These are phyloP conservation scores for Sinonovacula constricta DNA, from an alignment of 1,140 invertebrate species.

Conservation along the genomic window DNA sequence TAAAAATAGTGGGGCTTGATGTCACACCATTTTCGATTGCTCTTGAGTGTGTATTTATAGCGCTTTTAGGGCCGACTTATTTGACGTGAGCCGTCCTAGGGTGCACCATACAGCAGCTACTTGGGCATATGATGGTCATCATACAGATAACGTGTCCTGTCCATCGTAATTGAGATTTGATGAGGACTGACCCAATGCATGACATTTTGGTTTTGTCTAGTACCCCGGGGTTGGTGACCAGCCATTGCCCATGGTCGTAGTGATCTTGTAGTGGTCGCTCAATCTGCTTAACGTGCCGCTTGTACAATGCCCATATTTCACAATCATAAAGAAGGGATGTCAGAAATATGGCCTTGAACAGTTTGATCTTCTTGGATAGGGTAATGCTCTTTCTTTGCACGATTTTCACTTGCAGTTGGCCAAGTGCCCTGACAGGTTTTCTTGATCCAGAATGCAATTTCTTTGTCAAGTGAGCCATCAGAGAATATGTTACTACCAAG, in stretches of 20 bases:
- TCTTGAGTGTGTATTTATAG: background rate
- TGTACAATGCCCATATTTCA: too few relatives aligned
- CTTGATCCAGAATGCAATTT: background rate
- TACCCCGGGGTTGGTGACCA: too few relatives aligned
- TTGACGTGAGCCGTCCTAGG: background rate
- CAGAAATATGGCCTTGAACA: background rate
- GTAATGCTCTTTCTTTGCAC: background rate
- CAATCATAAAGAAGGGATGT: background rate
- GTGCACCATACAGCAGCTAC: background rate
- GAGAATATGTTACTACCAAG: background rate
- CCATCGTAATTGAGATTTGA: background rate
- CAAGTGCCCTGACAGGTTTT: background rate
- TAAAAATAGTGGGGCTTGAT: background rate
- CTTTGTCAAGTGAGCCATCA: background rate
- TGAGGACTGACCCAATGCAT: background rate
- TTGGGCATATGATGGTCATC: background rate
- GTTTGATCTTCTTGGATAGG: background rate
- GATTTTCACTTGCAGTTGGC: background rate
- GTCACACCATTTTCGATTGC: slow-evolving; percentile 1
- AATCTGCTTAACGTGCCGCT: too few relatives aligned
- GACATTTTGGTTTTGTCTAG: too few relatives aligned
- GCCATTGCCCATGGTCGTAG: too few relatives aligned
- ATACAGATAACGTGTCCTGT: background rate
- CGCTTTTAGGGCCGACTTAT: background rate
- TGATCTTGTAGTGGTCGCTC: too few relatives aligned